Percentiles rank a stretch among this genome's conserved stretches.
Evolutionary conservation across 2,797 vertebrate genomes (phyloP).

Genomic region (Hylomyscus alleni): DNA sequence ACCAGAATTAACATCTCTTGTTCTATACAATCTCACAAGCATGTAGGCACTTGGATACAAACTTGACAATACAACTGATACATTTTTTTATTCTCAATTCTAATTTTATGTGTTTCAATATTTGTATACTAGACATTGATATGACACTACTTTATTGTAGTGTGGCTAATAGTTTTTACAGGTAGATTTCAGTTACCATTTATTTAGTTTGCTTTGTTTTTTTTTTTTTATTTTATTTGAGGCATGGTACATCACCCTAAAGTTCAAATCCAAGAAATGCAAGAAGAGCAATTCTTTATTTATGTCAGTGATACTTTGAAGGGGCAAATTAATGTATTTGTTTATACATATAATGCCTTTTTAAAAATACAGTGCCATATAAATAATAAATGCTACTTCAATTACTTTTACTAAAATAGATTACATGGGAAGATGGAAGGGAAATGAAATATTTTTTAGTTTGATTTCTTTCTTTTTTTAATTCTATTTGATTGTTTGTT

Average conservation of each 20-base stretch:
- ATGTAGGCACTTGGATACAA: background rate
- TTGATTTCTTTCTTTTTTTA: background rate
- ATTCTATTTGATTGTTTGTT: background rate
- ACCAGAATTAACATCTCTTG: background rate
- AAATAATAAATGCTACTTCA: background rate
- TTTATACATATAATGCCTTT: background rate
- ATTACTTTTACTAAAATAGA: background rate
- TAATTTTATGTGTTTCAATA: constrained; percentile 8
- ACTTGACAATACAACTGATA: background rate
- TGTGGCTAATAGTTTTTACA: background rate
- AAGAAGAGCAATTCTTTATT: background rate
- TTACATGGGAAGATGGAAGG: background rate
- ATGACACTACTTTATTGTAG: background rate
- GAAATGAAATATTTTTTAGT: background rate
- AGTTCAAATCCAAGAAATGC: background rate
- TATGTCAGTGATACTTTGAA: background rate
- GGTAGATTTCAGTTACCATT: background rate
- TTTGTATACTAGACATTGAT: background rate
- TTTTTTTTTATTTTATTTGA: background rate
- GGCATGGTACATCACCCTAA: background rate
- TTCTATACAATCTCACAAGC: background rate
- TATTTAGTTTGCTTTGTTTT: background rate
- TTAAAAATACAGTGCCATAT: background rate
- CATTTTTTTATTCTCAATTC: background rate
- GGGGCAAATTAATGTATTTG: background rate